Base-by-base conservation (phyloP, 2,888 invertebrate genomes). In the Mesochorus sp. region DNA sequence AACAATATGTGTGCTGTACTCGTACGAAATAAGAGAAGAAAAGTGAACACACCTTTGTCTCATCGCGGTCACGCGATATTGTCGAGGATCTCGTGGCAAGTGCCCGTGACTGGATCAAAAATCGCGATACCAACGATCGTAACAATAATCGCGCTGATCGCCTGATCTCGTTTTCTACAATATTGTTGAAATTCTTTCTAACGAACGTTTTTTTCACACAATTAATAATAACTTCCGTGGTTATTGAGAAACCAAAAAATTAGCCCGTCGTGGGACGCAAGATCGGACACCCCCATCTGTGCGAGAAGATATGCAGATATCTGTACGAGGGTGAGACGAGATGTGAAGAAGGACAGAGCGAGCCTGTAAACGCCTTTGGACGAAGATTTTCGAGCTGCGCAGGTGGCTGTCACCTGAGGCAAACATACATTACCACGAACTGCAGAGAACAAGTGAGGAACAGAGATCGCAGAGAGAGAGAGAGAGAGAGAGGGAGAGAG, bases 361-460 rank as follows among this genome's bases (percentile, higher is more conserved):
- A 17, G 14, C 17, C 17, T 26, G 28, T 28, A 51, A 10, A 57
- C 51, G 75, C 81, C 70, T 81, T 75, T 76, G 81, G 79, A 84
- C 76, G 82, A 53, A 61, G 71, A 62, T 84, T n/a, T n/a, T 70
- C 82, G 73, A 78, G 67, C 73, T 79, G 74, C 84, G 89, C 90
- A 90, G 90, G 87, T 90, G 90, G 87, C 87, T 90, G 90, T 90
- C 90, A 88, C 83, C 85, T 83, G 81, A 80, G 85, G 86, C 85
- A 85, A 88, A 85, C 88, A 88, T 88, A 87, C 88, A 85, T 88
- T 86, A 88, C 85, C 84, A 81, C 79, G 80, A 82, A 80, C 84
- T 75, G 64, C 80, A 70, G 80, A 77, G 77, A 81, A 80, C 77
- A 68, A 28, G 68, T 31, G 62, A 47, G 19, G 34, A 64, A 49